These are phyloP conservation scores for Oikopleura albicans DNA, from an alignment of 23 tunicate genomes.

Conservation along the genomic window DNA sequence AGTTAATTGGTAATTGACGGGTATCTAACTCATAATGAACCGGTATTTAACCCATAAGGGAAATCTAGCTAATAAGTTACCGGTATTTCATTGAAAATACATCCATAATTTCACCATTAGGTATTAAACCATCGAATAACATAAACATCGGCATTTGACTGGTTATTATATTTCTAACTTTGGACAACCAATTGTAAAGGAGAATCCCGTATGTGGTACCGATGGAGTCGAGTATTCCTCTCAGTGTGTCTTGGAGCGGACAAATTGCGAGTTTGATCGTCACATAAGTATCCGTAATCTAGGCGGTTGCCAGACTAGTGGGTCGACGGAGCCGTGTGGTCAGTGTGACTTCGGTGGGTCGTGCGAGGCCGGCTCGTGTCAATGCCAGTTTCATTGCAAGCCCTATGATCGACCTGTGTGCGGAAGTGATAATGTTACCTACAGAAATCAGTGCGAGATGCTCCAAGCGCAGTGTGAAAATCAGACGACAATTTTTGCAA, in stretches of 20 bases:
- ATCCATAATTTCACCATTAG: too few relatives aligned
- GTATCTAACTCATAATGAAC: too few relatives aligned
- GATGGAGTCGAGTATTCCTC: not conserved
- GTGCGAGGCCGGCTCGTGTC: not conserved
- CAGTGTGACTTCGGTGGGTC: not conserved
- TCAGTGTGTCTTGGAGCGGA: not conserved
- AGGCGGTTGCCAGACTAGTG: not conserved
- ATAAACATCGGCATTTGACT: too few relatives aligned
- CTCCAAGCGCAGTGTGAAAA: not conserved
- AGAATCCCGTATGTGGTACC: not conserved
- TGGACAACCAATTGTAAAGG: too few relatives aligned
- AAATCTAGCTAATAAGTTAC: too few relatives aligned
- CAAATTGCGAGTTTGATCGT: not conserved
- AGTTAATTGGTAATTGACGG: too few relatives aligned
- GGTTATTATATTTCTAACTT: too few relatives aligned
- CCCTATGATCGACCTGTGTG: not conserved
- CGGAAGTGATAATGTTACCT: not conserved
- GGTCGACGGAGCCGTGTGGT: not conserved
- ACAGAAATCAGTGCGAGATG: not conserved
- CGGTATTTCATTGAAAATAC: too few relatives aligned
- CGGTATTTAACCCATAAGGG: too few relatives aligned
- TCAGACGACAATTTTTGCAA: not conserved
- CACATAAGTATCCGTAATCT: not conserved
- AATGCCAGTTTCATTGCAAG: not conserved
- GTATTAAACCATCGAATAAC: too few relatives aligned